Percentiles rank a stretch among this genome's conserved stretches.
phyloP scores from a whole-genome alignment of 2,888 invertebrate species.

The Lutraria lutraria region DNA sequence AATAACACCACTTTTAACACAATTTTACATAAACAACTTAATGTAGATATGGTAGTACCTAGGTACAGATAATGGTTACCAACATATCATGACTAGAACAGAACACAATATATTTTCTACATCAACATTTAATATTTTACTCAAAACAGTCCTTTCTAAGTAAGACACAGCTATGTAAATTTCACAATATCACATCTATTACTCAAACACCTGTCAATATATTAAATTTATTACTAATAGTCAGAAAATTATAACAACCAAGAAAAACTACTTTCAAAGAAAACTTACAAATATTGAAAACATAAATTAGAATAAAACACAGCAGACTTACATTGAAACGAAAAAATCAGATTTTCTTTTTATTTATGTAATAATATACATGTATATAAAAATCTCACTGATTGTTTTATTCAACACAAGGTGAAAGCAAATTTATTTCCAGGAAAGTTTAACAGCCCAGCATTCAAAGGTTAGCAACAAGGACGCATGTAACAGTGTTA shows the following conservation, averaged over 20 bases:
- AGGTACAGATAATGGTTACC: no score
- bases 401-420: not conserved
- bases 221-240: not conserved
- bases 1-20: no score
- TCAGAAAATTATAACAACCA: not conserved
- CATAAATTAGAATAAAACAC: not conserved
- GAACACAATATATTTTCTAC: no score
- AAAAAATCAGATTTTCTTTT: no score
- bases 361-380: no score
- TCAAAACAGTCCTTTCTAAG: not conserved
- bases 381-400: not conserved
- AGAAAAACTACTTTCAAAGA: not conserved
- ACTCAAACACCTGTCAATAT: not conserved
- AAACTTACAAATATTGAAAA: not conserved
- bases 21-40: no score
- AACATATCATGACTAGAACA: no score
- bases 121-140: no score
- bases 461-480: not conserved
- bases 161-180: not conserved
- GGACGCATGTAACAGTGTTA: not conserved
- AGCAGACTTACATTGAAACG: no score
- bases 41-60: no score
- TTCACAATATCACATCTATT: not conserved
- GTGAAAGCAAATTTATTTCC: not conserved
- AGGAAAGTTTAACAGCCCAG: not conserved